Percentiles rank a stretch among this genome's conserved stretches.
These are phyloP conservation scores for Agapostemon virescens DNA, from an alignment of 2,888 invertebrate genomes.

Conservation along the genomic window DNA sequence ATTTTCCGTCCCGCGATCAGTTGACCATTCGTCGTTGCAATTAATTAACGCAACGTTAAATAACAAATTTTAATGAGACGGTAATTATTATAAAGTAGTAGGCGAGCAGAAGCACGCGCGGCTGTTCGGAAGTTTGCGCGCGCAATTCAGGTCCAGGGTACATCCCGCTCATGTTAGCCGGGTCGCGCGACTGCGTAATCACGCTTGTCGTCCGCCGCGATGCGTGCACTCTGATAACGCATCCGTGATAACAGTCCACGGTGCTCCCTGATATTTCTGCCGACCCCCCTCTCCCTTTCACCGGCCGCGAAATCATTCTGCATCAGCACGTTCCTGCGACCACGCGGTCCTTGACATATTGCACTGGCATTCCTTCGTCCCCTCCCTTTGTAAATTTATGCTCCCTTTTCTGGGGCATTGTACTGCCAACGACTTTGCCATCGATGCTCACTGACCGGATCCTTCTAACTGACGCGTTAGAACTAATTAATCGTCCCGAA, in stretches of 20 bases:
- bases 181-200: conserved; percentile 77
- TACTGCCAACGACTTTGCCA: background rate
- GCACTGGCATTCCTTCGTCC: background rate
- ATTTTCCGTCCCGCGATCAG: conserved; percentile 47
- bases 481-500: no score
- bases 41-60: conserved; percentile 79
- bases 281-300: background rate
- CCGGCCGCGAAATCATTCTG: conserved; percentile 10
- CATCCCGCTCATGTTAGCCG: conserved; percentile 74
- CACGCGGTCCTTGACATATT: conserved; percentile 14
- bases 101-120: conserved; percentile 75
- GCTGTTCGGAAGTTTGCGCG: conserved; percentile 67
- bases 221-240: conserved; percentile 64
- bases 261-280: conserved; percentile 27
- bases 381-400: background rate
- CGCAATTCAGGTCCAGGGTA: conserved; percentile 49
- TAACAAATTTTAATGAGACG: conserved; percentile 80
- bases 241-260: conserved; percentile 58
- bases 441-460: background rate
- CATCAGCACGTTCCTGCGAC: conserved; percentile 30
- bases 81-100: conserved; percentile 80
- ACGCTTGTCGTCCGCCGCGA: conserved; percentile 65
- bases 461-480: background rate
- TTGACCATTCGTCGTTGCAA: conserved; percentile 65
- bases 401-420: background rate